Base-by-base conservation (phyloP, 2,888 invertebrate genomes). In the Phoenoteleia sp. region DNA sequence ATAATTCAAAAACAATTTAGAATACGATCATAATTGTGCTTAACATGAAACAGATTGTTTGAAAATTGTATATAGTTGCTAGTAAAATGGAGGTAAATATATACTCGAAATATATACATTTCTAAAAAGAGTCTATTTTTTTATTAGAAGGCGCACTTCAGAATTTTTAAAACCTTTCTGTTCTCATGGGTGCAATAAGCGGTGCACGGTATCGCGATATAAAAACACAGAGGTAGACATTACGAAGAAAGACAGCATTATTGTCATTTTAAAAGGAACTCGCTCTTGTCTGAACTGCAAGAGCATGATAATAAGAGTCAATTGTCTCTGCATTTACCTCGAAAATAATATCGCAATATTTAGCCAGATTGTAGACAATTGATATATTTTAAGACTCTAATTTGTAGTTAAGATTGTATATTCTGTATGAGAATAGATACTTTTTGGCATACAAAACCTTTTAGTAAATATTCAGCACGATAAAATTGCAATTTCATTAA, bases 151-250 rank as follows among this genome's bases (percentile, higher is more conserved):
- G 29, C 9, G 52, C 29, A 62, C 60, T 81, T 67, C 9, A 64
- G 81, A 75, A 81, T 75, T 64, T 75, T 81, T 67, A 66, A 75
- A 80, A 74, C 33, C 62, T 56, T 39, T 67, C 47, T 29, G 49
- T 45, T n/a, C 81, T 33, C 74, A 36, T 27, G 74, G 81, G 81
- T 56, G 74, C 81, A 74, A 81, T 81, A 81, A 81, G 81, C 69
- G 74, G 74, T 67, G 69, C 60, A 36, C 69, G 54, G 60, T 54
- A 75, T 67, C 52, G 74, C 54, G 60, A 81, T 74, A 75, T 81
- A 67, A 81, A 81, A 81, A 74, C 67, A 69, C 56, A 69, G 52
- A 62, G 62, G 6, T 21, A 81, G 81, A 69, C 54, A 64, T 81
- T 75, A 64, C 75, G n/a, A 64, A 75, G 42, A 39, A 49, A 74